phyloP scores from a whole-genome alignment of 2,113 vertebrate species.

The Sander vitreus region DNA sequence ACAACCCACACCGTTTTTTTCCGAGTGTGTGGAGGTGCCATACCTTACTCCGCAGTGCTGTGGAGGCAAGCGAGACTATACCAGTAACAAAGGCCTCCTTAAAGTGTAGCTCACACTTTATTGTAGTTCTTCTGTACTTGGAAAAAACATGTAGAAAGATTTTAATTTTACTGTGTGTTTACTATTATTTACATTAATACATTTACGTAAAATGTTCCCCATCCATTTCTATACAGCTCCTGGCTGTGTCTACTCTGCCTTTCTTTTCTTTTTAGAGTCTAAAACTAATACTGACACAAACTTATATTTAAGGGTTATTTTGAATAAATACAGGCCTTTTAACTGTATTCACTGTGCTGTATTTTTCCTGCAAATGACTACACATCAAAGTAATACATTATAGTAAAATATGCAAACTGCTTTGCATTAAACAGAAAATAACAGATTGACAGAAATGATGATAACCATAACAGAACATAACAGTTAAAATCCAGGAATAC shows the following conservation, averaged over 20 bases:
- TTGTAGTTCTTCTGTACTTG: background rate
- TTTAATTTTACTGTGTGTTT: background rate
- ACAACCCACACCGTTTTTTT: too few species aligned
- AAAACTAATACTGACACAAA: background rate
- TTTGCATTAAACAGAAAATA: background rate
- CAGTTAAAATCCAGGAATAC: background rate
- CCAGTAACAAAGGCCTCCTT: slow-evolving; percentile 2
- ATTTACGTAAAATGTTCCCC: background rate
- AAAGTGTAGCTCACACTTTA: background rate
- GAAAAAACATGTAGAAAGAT: background rate
- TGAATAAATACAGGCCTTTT: background rate
- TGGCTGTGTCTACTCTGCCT: background rate
- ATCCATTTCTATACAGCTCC: background rate
- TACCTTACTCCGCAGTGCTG: too few species aligned
- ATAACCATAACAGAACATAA: background rate
- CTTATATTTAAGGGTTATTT: background rate
- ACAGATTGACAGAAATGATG: background rate
- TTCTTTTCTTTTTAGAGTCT: background rate
- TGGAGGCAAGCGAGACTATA: too few species aligned
- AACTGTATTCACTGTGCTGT: background rate
- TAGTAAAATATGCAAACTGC: background rate
- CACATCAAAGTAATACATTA: background rate
- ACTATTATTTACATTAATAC: too few species aligned
- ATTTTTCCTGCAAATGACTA: background rate
- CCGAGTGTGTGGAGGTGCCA: too few species aligned